Evolutionary conservation across 2,888 invertebrate species (phyloP), one percentile per base, ranked within the genome.

Genomic region (Caenorhabditis angaria): DNA sequence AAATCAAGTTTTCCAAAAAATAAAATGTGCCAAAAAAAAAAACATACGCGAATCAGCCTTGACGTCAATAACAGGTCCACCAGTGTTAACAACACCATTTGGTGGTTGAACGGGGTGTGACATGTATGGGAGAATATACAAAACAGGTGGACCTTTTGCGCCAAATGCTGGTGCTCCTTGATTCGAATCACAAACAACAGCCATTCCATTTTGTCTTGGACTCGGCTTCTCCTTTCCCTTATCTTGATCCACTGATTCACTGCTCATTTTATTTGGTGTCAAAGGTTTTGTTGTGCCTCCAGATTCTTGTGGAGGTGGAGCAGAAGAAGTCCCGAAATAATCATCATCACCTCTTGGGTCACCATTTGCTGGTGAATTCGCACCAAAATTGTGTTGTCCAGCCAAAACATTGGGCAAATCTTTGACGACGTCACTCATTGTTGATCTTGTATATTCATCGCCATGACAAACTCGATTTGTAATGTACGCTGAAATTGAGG

Each of bases 361-460:
- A 41, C 3, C 10, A 8, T 32, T 32, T 32, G 32, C 6, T 41
- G 12, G 14, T 25, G 18, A 47, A 18, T 22, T 18, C 47, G 6
- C 25, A 27, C 18, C 25, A n/a, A n/a, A n/a, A n/a, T n/a, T n/a
- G n/a, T n/a, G 24, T 14, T 50, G 24, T 4, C 22, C 50, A 22
- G 24, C 54, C 1, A 28, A n/a, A 12, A 56, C 8, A 22, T 18
- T 22, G 6, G 55, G 55, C 10, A 61, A 24, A 20, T 27, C 20
- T 27, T 22, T 24, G 6, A 54, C 56, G 27, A 63, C 28, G 3
- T 63, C 63, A 28, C 41, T 25, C 63, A 63, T 63, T 3, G 53
- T 8, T 10, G 35, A 14, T 12, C 63, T 5, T 8, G 22, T n/a
- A 10, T 20, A 18, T 20, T 51, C 53, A 18, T 61, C 53, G 12